phyloP scores from a whole-genome alignment of 2,797 vertebrate genomes.

The Centropyge bicolor region DNA sequence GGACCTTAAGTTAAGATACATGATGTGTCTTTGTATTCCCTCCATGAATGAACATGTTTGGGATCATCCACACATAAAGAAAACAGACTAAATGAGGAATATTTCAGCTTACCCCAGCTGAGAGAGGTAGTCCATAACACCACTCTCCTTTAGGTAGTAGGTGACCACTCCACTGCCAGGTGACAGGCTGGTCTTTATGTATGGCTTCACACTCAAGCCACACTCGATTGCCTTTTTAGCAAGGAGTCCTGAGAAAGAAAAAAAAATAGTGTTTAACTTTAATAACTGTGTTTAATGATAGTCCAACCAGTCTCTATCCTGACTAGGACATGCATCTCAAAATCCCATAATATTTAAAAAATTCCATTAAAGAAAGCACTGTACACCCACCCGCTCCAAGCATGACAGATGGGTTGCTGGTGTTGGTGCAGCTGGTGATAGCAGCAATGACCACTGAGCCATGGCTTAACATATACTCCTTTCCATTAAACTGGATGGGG shows the following conservation, averaged over 20 bases:
- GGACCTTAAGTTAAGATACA: not conserved
- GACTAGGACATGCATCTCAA: not conserved
- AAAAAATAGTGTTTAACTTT: not conserved
- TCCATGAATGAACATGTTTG: not conserved
- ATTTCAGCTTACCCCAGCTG: slow-evolving; percentile 89
- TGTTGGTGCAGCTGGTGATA: slow-evolving; percentile 99
- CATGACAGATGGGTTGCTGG: slow-evolving; percentile 99
- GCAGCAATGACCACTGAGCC: slow-evolving; percentile 98
- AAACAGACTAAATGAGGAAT: not conserved
- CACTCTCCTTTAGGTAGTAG: slow-evolving; percentile 95
- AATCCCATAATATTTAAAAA: not conserved
- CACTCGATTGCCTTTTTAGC: slow-evolving; percentile 94
- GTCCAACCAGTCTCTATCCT: not conserved
- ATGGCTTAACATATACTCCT: slow-evolving; percentile 88
- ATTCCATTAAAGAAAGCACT: not conserved
- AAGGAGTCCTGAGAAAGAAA: slow-evolving; percentile 87
- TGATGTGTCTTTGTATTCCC: not conserved
- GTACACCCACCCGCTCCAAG: slow-evolving; percentile 90
- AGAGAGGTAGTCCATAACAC: slow-evolving; percentile 93
- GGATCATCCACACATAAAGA: not conserved
- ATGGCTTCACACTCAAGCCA: slow-evolving; percentile 93
- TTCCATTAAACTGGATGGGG: slow-evolving; percentile 87
- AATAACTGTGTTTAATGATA: not conserved
- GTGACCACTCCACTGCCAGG: slow-evolving; percentile 98
- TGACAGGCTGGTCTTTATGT: slow-evolving; percentile 97